These are phyloP conservation scores for Probosciger aterrimus DNA, from an alignment of 2,113 vertebrate genomes.

Conservation along the genomic window DNA sequence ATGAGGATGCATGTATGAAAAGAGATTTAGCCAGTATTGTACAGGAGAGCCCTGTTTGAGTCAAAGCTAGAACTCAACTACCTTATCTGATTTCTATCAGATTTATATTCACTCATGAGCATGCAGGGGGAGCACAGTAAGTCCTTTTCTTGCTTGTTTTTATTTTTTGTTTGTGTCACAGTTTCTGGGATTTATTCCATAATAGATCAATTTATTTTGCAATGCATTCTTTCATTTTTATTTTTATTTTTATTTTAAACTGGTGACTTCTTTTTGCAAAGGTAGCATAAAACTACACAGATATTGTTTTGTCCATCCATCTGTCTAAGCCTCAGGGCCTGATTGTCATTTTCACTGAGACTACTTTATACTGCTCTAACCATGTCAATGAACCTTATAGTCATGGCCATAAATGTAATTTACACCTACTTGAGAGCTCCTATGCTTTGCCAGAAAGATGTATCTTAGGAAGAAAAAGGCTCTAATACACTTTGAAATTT, in stretches of 20 bases:
- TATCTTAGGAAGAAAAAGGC: not conserved
- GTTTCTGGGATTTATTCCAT: constrained; percentile 31
- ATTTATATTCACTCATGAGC: constrained; percentile 6
- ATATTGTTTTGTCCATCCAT: constrained; percentile 49
- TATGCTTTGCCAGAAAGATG: constrained; percentile 22
- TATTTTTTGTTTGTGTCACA: not conserved
- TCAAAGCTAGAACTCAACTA: not conserved
- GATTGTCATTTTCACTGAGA: constrained; percentile 54
- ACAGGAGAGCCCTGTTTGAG: not conserved
- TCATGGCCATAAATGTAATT: constrained; percentile 52
- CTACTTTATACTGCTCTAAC: constrained; percentile 51
- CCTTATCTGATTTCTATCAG: not conserved
- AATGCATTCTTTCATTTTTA: not conserved
- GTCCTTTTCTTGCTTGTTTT: not conserved
- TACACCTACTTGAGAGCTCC: constrained; percentile 41
- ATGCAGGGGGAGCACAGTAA: not conserved
- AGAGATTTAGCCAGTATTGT: not conserved
- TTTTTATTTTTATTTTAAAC: constrained; percentile 38
- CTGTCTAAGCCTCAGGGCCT: constrained; percentile 52
- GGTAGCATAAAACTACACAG: constrained; percentile 23
- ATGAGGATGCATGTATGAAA: not conserved
- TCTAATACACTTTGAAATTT: constrained; percentile 14
- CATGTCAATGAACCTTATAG: constrained; percentile 57
- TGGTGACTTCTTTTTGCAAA: constrained; percentile 27
- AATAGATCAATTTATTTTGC: constrained; percentile 15